Evolutionary conservation across 2,797 vertebrate genomes (phyloP).

Genomic region (Naso thynnoides): DNA sequence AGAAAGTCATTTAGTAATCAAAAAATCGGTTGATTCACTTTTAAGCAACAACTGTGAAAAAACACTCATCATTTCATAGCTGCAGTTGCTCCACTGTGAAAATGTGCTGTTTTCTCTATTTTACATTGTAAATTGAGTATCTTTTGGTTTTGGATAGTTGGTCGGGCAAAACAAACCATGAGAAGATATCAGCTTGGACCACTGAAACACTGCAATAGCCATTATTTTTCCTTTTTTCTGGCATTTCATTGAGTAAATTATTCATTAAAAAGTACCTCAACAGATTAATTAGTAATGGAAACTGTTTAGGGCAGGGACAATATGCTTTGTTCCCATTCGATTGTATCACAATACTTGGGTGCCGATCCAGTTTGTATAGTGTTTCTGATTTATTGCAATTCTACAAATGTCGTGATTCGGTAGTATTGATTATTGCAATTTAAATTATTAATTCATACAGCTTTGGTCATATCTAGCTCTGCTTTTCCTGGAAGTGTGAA

Average conservation of each 20-base stretch:
- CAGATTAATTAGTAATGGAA: background rate
- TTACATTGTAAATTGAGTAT: background rate
- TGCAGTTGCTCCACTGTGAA: background rate
- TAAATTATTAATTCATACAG: too few relatives aligned
- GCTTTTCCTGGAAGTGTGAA: too few relatives aligned
- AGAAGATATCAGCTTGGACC: background rate
- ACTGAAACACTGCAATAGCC: background rate
- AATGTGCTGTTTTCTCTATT: background rate
- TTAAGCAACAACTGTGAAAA: background rate
- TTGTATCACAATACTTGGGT: too few relatives aligned
- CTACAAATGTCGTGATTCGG: too few relatives aligned
- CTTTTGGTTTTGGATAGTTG: rapidly evolving
- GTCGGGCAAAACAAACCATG: background rate
- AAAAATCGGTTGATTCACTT: background rate
- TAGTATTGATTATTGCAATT: too few relatives aligned
- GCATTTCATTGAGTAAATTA: background rate
- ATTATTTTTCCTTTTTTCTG: background rate
- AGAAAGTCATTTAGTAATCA: rapidly evolving
- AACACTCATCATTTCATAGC: background rate
- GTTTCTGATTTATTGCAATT: too few relatives aligned
- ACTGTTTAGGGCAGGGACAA: too few relatives aligned
- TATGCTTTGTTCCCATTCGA: too few relatives aligned
- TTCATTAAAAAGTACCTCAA: background rate
- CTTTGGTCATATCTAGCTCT: too few relatives aligned
- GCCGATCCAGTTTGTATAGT: too few relatives aligned